These are phyloP conservation scores for Marisa cornuarietis DNA, from an alignment of 1,140 invertebrate species.

Conservation along the genomic window DNA sequence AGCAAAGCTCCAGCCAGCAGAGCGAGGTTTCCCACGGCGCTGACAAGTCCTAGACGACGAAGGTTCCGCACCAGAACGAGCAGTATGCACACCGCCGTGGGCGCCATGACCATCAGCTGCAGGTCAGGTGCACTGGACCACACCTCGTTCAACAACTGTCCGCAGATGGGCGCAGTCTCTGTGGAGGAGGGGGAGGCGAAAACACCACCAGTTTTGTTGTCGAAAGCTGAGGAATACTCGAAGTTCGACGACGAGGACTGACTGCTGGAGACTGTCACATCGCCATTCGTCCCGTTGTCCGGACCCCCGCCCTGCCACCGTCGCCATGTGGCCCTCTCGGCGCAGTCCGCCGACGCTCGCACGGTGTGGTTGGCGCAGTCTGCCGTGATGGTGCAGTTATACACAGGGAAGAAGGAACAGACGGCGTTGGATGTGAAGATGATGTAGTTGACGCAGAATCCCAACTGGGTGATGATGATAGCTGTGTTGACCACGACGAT, in stretches of 20 bases:
- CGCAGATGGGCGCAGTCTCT: too few relatives aligned
- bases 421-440: slow-evolving; percentile 61
- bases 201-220: too few relatives aligned
- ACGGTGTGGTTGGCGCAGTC: too few relatives aligned
- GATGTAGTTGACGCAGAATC: slow-evolving; percentile 57
- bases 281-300: too few relatives aligned
- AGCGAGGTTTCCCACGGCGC: slow-evolving; percentile 50
- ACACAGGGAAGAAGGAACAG: slow-evolving; percentile 44
- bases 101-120: slow-evolving; percentile 45
- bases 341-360: too few relatives aligned
- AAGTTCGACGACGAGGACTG: too few relatives aligned
- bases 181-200: too few relatives aligned
- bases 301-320: too few relatives aligned
- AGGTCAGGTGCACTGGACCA: slow-evolving; percentile 26
- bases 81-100: slow-evolving; percentile 52
- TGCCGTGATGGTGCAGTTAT: neutral
- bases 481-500: slow-evolving; percentile 48
- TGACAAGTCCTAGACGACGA: slow-evolving; percentile 53
- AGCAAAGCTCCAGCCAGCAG: slow-evolving; percentile 51
- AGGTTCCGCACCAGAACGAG: slow-evolving; percentile 54
- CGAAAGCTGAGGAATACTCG: too few relatives aligned
- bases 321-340: too few relatives aligned
- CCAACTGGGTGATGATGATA: slow-evolving; percentile 57
- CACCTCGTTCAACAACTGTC: neutral
- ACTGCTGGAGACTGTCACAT: too few relatives aligned